These are phyloP conservation scores for Calonectris borealis DNA, from an alignment of 2,113 vertebrate species.

Conservation along the genomic window DNA sequence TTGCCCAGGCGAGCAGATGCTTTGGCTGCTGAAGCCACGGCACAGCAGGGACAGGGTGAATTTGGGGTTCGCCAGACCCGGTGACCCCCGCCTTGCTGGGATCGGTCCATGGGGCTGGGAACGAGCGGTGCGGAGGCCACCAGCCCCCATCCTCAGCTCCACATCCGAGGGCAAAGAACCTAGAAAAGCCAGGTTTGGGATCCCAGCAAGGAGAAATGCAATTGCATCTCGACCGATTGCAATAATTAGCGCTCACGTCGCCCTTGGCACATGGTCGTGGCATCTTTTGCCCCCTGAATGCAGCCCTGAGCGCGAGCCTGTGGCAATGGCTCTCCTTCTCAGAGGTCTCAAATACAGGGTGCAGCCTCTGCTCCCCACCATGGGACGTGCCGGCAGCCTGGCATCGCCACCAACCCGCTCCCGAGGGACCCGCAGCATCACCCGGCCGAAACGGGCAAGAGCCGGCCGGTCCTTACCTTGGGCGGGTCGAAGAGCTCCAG, in stretches of 20 bases:
- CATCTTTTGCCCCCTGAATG: too few species aligned
- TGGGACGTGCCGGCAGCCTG: accelerated
- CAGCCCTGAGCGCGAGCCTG: accelerated
- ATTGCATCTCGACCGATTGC: accelerated
- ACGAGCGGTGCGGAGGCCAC: not conserved
- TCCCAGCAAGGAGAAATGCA: not conserved
- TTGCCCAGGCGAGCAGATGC: not conserved
- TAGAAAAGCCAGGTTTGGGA: not conserved
- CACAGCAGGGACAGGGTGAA: not conserved
- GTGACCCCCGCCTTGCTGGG: not conserved
- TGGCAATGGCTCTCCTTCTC: not conserved
- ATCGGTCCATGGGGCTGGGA: accelerated
- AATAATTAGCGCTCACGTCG: accelerated
- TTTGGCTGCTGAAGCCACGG: not conserved
- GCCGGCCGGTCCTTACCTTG: conserved; percentile 79
- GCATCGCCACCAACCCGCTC: accelerated
- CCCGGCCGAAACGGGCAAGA: accelerated
- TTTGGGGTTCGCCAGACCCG: accelerated
- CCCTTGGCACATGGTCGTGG: accelerated
- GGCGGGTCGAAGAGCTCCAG: conserved; percentile 94
- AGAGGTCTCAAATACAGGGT: not conserved
- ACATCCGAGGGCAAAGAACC: not conserved
- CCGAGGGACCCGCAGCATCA: accelerated
- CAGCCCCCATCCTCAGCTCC: not conserved
- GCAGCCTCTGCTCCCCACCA: not conserved